Evolutionary conservation across 2,113 vertebrate genomes (phyloP), one percentile per base, ranked within the genome.

Genomic region (Carassius gibelio): DNA sequence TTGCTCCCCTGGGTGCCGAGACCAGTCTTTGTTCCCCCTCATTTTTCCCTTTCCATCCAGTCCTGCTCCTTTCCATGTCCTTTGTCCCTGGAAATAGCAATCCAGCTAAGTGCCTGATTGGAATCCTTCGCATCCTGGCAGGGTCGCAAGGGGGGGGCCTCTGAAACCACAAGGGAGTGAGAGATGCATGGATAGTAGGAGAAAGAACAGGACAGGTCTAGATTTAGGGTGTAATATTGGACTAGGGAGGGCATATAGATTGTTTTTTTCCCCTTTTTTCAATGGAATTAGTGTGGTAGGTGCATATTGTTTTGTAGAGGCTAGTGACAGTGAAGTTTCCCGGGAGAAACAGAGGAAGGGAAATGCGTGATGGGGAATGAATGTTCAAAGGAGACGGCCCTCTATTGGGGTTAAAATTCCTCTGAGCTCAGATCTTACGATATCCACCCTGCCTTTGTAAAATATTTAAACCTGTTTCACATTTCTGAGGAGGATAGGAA

Each of bases 1-100:
- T 95, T 91, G 95, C 96, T 99, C 97, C 97, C 97, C 95, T 97
- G 97, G 97, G 97, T 96, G 96, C 97, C 94, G 92, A 93, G 94
- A 95, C 85, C 92, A 91, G 90, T 91, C 93, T 95, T 95, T 95
- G 93, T 94, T 90, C 89, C 92, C 91, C 88, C 84, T 87, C 95
- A 38, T 66, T 82, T 95, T 94, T 94, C 94, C 95, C 94, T 95
- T 94, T 93, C 94, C 94, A 95, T 94, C 94, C 93, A 94, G 95
- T 95, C 90, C 90, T 87, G 94, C 95, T 96, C 95, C 90, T 93
- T 89, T 91, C 89, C 90, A 88, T 91, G 92, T 94, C 93, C 92
- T 95, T 95, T 95, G 94, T 95, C 94, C 94, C 91, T 92, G 83
- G 93, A 94, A 94, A 94, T 94, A 94, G 95, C 93, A 88, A 93